A percentile compares a stretch with the other conserved stretches of the same genome.
Conservation (phyloP, 1,140 invertebrate genomes). For the Penaeus chinensis region DNA sequence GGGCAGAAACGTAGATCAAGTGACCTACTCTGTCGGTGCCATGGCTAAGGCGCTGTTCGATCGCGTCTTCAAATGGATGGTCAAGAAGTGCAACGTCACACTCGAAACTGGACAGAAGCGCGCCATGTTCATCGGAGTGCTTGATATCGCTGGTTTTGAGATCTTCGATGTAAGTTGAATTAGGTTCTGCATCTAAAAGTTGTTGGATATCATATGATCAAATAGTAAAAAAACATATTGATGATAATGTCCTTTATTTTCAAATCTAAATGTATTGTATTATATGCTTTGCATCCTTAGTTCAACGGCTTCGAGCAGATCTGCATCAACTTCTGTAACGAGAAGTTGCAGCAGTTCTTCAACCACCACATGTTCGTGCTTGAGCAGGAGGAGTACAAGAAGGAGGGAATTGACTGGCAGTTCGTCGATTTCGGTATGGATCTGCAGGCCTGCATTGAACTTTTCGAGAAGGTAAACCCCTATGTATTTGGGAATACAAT, state of each 20-base stretch:
- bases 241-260: not conserved
- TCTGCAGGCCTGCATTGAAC: conserved; percentile 96
- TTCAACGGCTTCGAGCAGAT: conserved; percentile 26
- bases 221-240: not conserved
- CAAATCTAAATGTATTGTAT: not conserved
- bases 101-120: conserved; percentile 3
- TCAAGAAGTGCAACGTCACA: conserved; percentile 72
- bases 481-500: no score
- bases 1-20: conserved; percentile 8
- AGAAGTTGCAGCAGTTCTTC: conserved; percentile 25
- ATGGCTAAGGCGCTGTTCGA: conserved; percentile 73
- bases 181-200: conserved; percentile 71
- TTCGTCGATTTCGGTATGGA: conserved; percentile 79
- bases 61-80: conserved; percentile 72
- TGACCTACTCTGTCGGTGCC: conserved; percentile 69
- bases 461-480: conserved; percentile 94
- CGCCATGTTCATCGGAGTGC: conserved; percentile 18
- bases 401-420: not conserved
- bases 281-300: not conserved
- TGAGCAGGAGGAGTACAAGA: conserved; percentile 3
- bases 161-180: conserved; percentile 66
- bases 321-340: conserved; percentile 17
- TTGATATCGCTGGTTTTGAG: conserved; percentile 4
- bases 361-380: conserved; percentile 25
- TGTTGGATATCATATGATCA: conserved; percentile 66